A percentile compares a stretch with the other conserved stretches of the same genome.
These are phyloP conservation scores for Neoaliturus tenellus DNA, from an alignment of 2,888 invertebrate species.

Conservation along the genomic window DNA sequence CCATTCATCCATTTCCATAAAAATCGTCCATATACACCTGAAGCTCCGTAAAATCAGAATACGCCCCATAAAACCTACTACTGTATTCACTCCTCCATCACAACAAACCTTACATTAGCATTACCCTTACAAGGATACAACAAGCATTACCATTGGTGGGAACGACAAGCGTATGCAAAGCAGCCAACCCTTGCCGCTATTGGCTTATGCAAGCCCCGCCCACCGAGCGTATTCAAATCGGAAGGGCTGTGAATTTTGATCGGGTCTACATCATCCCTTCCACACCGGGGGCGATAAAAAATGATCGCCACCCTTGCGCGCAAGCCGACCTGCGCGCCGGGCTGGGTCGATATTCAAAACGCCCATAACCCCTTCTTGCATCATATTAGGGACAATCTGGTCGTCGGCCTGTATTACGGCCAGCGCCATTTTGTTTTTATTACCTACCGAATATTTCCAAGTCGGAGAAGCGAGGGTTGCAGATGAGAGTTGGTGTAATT, in stretches of 20 bases:
- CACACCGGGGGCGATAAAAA: constrained; percentile 57
- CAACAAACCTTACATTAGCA: neutral
- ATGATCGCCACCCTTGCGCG: constrained; percentile 55
- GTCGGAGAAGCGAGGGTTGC: neutral
- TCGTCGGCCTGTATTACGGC: constrained; percentile 2
- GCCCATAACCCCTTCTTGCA: constrained; percentile 56
- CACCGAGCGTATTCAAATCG: constrained; percentile 59
- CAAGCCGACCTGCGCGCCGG: constrained; percentile 54
- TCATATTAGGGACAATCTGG: constrained; percentile 50
- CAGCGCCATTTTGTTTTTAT: constrained; percentile 51
- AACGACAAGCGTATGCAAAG: constrained; percentile 32
- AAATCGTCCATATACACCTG: too few relatives aligned
- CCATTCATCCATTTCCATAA: too few relatives aligned
- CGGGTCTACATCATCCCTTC: constrained; percentile 58
- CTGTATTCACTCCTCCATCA: too few relatives aligned
- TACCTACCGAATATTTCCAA: constrained; percentile 26
- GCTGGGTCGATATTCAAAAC: constrained; percentile 59
- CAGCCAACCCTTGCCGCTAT: constrained; percentile 11
- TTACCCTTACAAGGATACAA: neutral
- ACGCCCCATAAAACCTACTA: neutral
- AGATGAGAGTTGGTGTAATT: too few relatives aligned
- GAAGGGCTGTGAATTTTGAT: constrained; percentile 59
- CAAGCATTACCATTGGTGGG: constrained; percentile 14
- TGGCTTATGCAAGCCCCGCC: constrained; percentile 44
- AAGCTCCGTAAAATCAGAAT: neutral